Percentiles rank a stretch among this genome's conserved stretches.
Conservation (phyloP, 2,888 invertebrate genomes). For the Eulithis prunata region DNA sequence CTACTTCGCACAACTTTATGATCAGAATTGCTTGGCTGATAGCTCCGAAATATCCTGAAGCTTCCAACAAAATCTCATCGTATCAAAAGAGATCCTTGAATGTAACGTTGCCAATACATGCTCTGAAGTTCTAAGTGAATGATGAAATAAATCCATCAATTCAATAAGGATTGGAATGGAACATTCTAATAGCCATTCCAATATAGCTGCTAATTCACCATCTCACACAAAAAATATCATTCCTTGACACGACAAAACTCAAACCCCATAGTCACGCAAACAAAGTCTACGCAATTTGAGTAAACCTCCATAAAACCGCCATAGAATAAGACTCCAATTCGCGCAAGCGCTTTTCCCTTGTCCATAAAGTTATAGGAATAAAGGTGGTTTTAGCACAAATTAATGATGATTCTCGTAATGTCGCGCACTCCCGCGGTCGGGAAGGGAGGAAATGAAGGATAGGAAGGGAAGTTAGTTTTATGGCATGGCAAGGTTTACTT, state of each 20-base stretch:
- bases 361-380: constrained; percentile 27
- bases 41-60: too few relatives aligned
- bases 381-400: constrained; percentile 25
- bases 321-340: constrained; percentile 20
- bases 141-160: neutral
- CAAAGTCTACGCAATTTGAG: constrained; percentile 23
- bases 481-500: constrained; percentile 27
- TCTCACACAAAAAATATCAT: constrained; percentile 15
- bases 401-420: constrained; percentile 25
- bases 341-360: constrained; percentile 10
- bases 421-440: constrained; percentile 42
- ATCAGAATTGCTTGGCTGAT: too few relatives aligned
- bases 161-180: neutral
- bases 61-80: neutral
- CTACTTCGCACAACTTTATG: too few relatives aligned
- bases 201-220: constrained; percentile 5
- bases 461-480: constrained; percentile 34
- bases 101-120: too few relatives aligned
- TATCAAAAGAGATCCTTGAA: too few relatives aligned
- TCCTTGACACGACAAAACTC: constrained; percentile 6
- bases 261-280: constrained; percentile 25
- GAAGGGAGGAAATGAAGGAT: constrained; percentile 29
- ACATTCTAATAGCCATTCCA: neutral
- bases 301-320: constrained; percentile 15
- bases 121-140: too few relatives aligned